phyloP scores from a whole-genome alignment of 2,797 vertebrate genomes.

The Hybognathus amarus region DNA sequence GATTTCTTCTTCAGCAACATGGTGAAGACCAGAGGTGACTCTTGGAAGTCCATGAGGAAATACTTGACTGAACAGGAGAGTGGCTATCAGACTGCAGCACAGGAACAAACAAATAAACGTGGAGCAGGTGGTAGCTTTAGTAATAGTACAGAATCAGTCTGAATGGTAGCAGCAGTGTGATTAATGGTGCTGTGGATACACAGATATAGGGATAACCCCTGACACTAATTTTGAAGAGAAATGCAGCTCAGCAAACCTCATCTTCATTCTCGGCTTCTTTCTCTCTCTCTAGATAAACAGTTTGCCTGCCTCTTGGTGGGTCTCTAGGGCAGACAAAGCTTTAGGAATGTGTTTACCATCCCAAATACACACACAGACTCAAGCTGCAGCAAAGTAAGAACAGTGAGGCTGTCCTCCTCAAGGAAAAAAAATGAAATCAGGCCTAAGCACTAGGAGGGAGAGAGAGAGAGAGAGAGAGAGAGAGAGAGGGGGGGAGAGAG shows the following conservation, averaged over 20 bases:
- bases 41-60: slow-evolving; percentile 88
- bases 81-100: slow-evolving; percentile 31
- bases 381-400: slow-evolving; percentile 65
- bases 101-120: slow-evolving; percentile 23
- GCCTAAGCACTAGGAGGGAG: slow-evolving; percentile 10
- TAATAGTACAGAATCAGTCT: slow-evolving; percentile 10
- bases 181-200: slow-evolving; percentile 53
- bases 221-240: slow-evolving; percentile 73
- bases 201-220: slow-evolving; percentile 66
- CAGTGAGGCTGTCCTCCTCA: slow-evolving; percentile 67
- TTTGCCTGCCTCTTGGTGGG: slow-evolving; percentile 56
- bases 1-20: slow-evolving; percentile 89
- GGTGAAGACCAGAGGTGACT: slow-evolving; percentile 89
- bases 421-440: slow-evolving; percentile 15
- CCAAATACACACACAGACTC: slow-evolving; percentile 44
- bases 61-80: slow-evolving; percentile 81
- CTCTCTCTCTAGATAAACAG: slow-evolving; percentile 38
- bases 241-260: slow-evolving; percentile 66
- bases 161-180: slow-evolving; percentile 36
- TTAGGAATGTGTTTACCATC: slow-evolving; percentile 31
- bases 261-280: slow-evolving; percentile 59
- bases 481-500: too few relatives aligned
- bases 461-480: slow-evolving; percentile 42
- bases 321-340: slow-evolving; percentile 69
- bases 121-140: slow-evolving; percentile 1